These are phyloP conservation scores for Ophion obscuratus DNA, from an alignment of 2,888 invertebrate genomes.

Conservation along the genomic window DNA sequence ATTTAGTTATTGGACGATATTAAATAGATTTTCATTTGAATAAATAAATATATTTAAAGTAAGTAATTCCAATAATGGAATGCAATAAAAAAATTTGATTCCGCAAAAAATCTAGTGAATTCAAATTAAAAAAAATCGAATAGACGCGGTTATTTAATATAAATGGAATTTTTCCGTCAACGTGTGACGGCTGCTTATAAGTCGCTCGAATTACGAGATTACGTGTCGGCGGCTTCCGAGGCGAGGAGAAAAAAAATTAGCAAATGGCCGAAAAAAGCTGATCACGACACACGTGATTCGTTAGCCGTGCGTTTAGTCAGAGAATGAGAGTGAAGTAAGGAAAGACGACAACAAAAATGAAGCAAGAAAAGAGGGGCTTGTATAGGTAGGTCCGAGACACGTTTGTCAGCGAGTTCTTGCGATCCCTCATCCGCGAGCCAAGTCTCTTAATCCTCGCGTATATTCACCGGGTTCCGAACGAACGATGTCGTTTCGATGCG, in stretches of 20 bases:
- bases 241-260: not conserved
- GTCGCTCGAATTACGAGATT: not conserved
- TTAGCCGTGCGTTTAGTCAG: not conserved
- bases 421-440: constrained; percentile 10
- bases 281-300: not conserved
- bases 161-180: too few relatives aligned
- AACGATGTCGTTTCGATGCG: not conserved
- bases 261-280: not conserved
- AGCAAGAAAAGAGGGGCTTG: not conserved
- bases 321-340: not conserved
- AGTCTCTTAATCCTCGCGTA: constrained; percentile 51
- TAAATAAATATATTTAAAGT: too few relatives aligned
- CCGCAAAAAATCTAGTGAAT: too few relatives aligned
- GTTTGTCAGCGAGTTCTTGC: constrained; percentile 47
- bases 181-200: not conserved
- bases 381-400: constrained; percentile 11
- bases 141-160: too few relatives aligned
- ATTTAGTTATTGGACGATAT: too few relatives aligned
- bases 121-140: too few relatives aligned
- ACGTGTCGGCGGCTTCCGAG: not conserved
- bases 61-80: too few relatives aligned
- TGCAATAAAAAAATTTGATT: too few relatives aligned
- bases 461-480: not conserved
- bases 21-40: too few relatives aligned
- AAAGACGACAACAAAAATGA: not conserved